phyloP scores from a whole-genome alignment of 2,797 vertebrate genomes.

The Furcifer pardalis region DNA sequence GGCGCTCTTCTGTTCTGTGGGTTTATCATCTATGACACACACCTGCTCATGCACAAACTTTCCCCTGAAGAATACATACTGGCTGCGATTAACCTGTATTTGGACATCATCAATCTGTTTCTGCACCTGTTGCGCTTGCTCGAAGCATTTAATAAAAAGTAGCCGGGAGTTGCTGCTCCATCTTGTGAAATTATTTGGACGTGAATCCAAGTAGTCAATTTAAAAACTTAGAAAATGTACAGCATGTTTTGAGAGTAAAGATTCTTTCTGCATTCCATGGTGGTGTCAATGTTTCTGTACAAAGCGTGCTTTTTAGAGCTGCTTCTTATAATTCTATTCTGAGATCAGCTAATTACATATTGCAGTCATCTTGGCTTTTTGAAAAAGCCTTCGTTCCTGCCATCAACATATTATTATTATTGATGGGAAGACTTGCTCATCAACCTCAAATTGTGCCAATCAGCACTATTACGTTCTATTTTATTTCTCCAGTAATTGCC shows the following conservation, averaged over 20 bases:
- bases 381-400: constrained; percentile 35
- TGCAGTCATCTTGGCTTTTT: constrained; percentile 37
- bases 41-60: constrained; percentile 91
- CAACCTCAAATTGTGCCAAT: constrained; percentile 12
- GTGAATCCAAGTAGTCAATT: constrained; percentile 24
- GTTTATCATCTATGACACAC: constrained; percentile 95
- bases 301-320: constrained; percentile 27
- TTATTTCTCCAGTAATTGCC: constrained; percentile 43
- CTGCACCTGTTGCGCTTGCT: constrained; percentile 88
- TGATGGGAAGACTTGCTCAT: constrained; percentile 25
- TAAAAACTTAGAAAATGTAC: constrained; percentile 38
- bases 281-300: constrained; percentile 44
- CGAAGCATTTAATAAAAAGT: constrained; percentile 91
- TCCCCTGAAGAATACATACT: constrained; percentile 95
- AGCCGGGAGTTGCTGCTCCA: constrained; percentile 49
- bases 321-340: constrained; percentile 26
- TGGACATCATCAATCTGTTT: constrained; percentile 96
- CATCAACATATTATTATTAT: constrained; percentile 27
- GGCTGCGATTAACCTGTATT: constrained; percentile 93
- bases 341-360: constrained; percentile 24
- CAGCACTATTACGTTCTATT: constrained; percentile 35
- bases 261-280: constrained; percentile 46
- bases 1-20: constrained; percentile 95
- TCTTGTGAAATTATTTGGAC: constrained; percentile 12
- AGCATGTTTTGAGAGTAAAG: constrained; percentile 42